Conservation (phyloP, 2,113 vertebrate species). For the Pardalotus punctatus region DNA sequence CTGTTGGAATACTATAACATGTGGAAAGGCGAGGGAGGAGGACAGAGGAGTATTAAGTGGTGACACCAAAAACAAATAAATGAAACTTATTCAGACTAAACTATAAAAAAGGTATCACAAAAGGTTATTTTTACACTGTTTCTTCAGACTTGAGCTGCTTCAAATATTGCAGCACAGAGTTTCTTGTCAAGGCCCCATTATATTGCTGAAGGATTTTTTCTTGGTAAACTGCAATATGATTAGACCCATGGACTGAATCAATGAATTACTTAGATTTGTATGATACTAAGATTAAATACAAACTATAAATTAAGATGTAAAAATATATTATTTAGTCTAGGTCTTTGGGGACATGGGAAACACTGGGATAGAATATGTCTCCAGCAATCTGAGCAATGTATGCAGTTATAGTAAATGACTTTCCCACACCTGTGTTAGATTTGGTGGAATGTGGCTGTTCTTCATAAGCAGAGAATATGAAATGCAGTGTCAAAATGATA, state of each 20-base stretch:
- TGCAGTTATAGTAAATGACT: background rate
- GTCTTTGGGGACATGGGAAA: background rate
- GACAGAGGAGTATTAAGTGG: background rate
- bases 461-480: conserved; percentile 7
- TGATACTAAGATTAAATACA: background rate
- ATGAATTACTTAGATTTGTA: conserved; percentile 4
- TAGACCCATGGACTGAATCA: background rate
- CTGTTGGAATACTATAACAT: background rate
- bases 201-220: background rate
- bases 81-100: background rate
- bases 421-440: conserved; percentile 17
- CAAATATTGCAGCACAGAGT: background rate
- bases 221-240: background rate
- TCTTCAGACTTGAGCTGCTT: background rate
- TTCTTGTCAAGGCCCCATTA: background rate
- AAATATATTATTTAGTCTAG: conserved; percentile 23
- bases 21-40: background rate
- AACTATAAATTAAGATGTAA: conserved; percentile 16
- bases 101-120: background rate
- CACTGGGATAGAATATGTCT: background rate
- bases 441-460: conserved; percentile 8
- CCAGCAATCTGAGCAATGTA: background rate
- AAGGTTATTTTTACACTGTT: background rate
- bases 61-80: background rate
- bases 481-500: conserved; percentile 22